Conservation (phyloP, 2,888 invertebrate genomes). For the Ischnura elegans region DNA sequence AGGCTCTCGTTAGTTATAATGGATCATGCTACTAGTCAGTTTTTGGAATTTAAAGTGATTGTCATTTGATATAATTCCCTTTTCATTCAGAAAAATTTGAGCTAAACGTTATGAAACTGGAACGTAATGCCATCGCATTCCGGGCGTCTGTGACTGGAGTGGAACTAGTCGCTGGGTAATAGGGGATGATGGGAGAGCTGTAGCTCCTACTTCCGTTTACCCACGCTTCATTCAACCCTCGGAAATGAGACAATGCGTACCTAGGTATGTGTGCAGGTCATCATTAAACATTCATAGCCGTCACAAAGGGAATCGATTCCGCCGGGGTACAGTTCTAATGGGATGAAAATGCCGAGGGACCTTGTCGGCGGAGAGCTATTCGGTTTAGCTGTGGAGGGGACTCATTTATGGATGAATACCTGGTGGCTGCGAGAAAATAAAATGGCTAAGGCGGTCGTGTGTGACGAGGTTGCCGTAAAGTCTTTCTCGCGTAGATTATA, state of each 20-base stretch:
- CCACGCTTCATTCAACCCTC: slow-evolving; percentile 24
- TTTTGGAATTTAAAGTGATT: no score
- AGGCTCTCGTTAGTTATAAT: no score
- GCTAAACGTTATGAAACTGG: no score
- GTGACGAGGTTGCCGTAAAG: not conserved
- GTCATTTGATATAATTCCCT: no score
- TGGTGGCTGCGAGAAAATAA: not conserved
- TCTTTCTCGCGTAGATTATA: slow-evolving; percentile 6
- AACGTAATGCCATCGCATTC: no score
- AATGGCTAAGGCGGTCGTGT: not conserved
- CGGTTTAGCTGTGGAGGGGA: not conserved
- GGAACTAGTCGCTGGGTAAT: no score
- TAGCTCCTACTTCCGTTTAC: slow-evolving; percentile 12
- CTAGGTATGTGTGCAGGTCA: not conserved
- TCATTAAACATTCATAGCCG: not conserved
- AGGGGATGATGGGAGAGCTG: not conserved
- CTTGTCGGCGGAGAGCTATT: not conserved
- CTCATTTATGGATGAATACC: not conserved
- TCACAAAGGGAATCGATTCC: slow-evolving; percentile 12
- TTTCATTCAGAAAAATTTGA: no score
- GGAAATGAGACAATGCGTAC: not conserved
- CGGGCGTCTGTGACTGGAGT: not conserved
- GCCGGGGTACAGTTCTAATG: not conserved
- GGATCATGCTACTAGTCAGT: no score
- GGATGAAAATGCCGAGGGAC: not conserved